A percentile compares a stretch with the other conserved stretches of the same genome.
Evolutionary conservation across 35 echinoderm and acorn worm species (phyloP).

Genomic region (Apostichopus californicus): DNA sequence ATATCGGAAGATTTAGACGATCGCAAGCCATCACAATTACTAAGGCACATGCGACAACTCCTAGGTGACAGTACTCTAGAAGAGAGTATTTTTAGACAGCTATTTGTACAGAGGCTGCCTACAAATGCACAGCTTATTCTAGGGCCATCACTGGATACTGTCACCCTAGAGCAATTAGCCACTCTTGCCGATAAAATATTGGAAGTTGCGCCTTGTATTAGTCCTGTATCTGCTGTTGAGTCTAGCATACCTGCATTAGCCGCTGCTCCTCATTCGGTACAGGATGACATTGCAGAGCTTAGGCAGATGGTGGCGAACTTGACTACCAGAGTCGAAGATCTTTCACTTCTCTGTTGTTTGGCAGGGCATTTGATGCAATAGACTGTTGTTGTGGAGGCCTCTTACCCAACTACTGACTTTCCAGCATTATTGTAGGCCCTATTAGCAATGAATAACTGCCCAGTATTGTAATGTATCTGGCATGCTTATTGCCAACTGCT

Average conservation of each 20-base stretch:
- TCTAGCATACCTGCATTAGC: background rate
- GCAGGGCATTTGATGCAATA: too few species aligned
- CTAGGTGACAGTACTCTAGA: constrained; percentile 38
- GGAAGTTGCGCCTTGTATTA: background rate
- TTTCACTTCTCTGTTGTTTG: too few species aligned
- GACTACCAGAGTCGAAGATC: background rate
- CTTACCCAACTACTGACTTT: too few species aligned
- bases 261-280: background rate
- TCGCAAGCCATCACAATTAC: constrained; percentile 38
- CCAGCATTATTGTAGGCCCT: too few species aligned
- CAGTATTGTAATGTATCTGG: too few species aligned
- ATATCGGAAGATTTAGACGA: constrained; percentile 34
- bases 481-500: too few species aligned
- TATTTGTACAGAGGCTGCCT: constrained; percentile 51
- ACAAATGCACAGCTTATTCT: background rate
- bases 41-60: constrained; percentile 36
- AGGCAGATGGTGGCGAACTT: background rate
- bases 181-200: too few species aligned
- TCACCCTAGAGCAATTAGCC: background rate
- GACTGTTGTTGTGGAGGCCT: too few species aligned
- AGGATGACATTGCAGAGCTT: too few species aligned
- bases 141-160: background rate
- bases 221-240: background rate
- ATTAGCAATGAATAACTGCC: too few species aligned
- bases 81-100: constrained; percentile 34